Percentiles rank a stretch among this genome's conserved stretches.
Evolutionary conservation across 2,113 vertebrate genomes (phyloP).

Genomic region (Thalassarche chlororhynchos): DNA sequence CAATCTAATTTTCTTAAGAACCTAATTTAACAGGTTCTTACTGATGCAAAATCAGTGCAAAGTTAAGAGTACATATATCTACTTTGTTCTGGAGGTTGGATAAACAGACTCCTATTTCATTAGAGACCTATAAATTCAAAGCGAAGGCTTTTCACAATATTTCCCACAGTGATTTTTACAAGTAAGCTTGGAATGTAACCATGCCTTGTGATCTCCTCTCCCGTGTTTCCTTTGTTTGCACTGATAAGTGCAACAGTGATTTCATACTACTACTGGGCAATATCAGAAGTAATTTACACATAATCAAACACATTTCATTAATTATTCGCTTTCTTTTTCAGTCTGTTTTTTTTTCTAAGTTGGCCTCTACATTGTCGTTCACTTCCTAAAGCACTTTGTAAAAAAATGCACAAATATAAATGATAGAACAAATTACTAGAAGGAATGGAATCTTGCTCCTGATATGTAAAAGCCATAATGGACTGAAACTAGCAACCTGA

Average conservation of each 20-base stretch:
- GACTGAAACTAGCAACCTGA: neutral
- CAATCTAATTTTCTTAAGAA: neutral
- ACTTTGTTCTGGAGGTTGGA: neutral
- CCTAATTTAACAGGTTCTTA: neutral
- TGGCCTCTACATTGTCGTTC: neutral
- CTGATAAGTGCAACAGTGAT: neutral
- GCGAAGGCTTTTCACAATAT: neutral
- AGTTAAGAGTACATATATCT: neutral
- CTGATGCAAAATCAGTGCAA: neutral
- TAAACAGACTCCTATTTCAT: neutral
- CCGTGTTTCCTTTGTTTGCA: neutral
- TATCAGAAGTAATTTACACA: neutral
- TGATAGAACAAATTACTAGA: neutral
- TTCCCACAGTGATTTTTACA: neutral
- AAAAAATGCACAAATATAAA: neutral
- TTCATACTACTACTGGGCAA: neutral
- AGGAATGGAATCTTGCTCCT: neutral
- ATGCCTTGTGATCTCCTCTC: neutral
- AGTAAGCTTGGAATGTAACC: neutral
- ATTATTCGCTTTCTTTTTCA: neutral
- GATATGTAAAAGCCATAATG: neutral
- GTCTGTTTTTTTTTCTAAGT: neutral
- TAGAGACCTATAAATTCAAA: neutral
- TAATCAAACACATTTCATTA: neutral
- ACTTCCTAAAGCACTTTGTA: neutral